phyloP scores from a whole-genome alignment of 1,140 invertebrate genomes.

The Procambarus clarkii region DNA sequence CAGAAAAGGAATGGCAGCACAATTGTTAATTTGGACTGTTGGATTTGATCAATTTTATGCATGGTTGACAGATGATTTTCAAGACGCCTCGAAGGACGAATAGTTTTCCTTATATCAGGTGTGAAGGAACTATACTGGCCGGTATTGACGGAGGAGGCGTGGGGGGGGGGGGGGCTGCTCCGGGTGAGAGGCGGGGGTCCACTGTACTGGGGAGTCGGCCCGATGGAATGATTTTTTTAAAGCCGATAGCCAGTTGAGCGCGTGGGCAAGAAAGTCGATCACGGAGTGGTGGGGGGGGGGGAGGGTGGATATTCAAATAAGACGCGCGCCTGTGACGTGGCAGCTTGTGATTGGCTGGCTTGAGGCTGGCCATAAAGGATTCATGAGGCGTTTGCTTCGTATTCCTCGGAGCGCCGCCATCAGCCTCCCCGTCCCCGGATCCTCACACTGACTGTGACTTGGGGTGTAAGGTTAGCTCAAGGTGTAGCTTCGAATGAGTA shows the following conservation, averaged over 20 bases:
- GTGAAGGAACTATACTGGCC: neutral
- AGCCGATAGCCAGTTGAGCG: slow-evolving; percentile 52
- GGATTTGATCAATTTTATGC: too few species aligned
- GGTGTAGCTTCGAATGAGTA: too few species aligned
- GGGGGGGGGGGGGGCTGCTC: neutral
- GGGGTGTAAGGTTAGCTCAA: neutral
- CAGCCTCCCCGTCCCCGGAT: slow-evolving; percentile 21
- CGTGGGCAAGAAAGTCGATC: slow-evolving; percentile 49
- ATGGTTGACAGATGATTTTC: too few species aligned
- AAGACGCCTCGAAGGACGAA: too few species aligned
- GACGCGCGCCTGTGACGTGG: slow-evolving; percentile 59
- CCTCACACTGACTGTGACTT: slow-evolving; percentile 10
- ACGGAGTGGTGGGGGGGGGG: neutral
- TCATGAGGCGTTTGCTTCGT: slow-evolving; percentile 59
- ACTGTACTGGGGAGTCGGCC: neutral
- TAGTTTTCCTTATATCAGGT: neutral
- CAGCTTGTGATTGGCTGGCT: slow-evolving; percentile 44
- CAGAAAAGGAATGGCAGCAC: too few species aligned
- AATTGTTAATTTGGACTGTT: too few species aligned
- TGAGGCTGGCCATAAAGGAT: slow-evolving; percentile 54
- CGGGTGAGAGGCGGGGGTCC: neutral
- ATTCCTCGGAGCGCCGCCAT: slow-evolving; percentile 53
- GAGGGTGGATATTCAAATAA: slow-evolving; percentile 57
- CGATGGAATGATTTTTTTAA: slow-evolving; percentile 65
- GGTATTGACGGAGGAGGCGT: slow-evolving; percentile 34